A percentile compares a stretch with the other conserved stretches of the same genome.
These are phyloP conservation scores for Anneissia japonica DNA, from an alignment of 35 echinoderm and acorn worm genomes.

Conservation along the genomic window DNA sequence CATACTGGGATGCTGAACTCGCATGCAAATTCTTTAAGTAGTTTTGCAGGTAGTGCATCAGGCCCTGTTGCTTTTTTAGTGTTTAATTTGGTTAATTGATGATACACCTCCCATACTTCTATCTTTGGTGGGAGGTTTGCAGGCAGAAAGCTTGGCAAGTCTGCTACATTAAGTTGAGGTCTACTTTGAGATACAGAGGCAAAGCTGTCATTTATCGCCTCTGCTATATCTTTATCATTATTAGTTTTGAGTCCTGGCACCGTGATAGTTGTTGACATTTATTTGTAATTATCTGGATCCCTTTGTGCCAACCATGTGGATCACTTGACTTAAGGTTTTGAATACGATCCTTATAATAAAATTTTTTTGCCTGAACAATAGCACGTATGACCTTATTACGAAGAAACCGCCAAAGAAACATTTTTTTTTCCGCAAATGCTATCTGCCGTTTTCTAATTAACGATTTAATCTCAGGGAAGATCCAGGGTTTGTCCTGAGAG, in stretches of 20 bases:
- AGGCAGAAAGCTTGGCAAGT: slow-evolving; percentile 11
- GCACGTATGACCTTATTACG: too few species aligned
- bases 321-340: too few species aligned
- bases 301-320: too few species aligned
- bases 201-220: slow-evolving; percentile 21
- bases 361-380: too few species aligned
- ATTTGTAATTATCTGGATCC: too few species aligned
- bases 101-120: not conserved
- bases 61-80: not conserved
- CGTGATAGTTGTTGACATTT: not conserved
- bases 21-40: not conserved
- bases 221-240: not conserved
- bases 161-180: not conserved
- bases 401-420: too few species aligned
- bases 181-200: slow-evolving; percentile 24
- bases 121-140: not conserved
- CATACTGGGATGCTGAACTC: not conserved
- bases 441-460: not conserved
- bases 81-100: not conserved
- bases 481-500: not conserved
- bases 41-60: not conserved
- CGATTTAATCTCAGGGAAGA: not conserved
- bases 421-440: too few species aligned
- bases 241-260: not conserved
- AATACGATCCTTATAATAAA: too few species aligned